Conservation (phyloP, 2,888 invertebrate genomes). For the Melanophora roralis region DNA sequence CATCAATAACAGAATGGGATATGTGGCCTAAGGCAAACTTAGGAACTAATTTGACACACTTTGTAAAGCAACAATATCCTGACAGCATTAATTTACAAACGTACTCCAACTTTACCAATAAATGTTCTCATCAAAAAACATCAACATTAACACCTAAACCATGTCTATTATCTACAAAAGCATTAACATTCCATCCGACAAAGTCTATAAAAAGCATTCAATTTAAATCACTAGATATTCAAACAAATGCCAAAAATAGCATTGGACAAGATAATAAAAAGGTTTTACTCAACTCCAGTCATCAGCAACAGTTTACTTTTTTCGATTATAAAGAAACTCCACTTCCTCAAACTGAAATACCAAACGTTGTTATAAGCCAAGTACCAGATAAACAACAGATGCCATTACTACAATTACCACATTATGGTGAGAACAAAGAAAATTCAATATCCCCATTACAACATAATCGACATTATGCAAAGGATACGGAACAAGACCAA, state of each 20-base stretch:
- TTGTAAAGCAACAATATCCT: background rate
- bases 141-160: background rate
- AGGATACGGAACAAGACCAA: background rate
- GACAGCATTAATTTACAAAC: background rate
- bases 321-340: background rate
- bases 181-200: background rate
- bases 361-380: conserved; percentile 13
- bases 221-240: background rate
- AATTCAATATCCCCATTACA: background rate
- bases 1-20: background rate
- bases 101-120: background rate
- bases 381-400: conserved; percentile 9
- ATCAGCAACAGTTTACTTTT: background rate
- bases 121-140: background rate
- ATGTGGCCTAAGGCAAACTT: background rate
- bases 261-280: background rate
- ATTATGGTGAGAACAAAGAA: background rate
- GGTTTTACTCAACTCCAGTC: background rate
- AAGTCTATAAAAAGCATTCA: background rate
- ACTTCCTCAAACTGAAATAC: conserved; percentile 13
- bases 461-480: background rate
- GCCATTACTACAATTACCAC: background rate
- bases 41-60: background rate
- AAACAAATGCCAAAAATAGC: background rate
- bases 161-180: background rate